These are phyloP conservation scores for Hippotragus niger DNA, from an alignment of 2,113 vertebrate genomes.

Conservation along the genomic window DNA sequence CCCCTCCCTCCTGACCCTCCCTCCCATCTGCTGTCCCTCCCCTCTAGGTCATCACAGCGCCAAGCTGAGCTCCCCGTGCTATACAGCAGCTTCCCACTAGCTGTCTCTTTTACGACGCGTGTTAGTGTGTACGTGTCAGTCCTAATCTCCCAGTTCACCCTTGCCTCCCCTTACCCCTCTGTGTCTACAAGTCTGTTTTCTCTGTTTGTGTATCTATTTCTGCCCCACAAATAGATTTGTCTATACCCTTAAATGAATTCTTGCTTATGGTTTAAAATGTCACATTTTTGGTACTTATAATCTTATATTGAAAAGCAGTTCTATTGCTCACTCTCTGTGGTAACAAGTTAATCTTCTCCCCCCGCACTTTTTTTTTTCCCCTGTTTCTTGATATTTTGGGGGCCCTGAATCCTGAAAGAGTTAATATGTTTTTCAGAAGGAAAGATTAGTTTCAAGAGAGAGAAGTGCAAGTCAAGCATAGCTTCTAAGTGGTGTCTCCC, in stretches of 20 bases:
- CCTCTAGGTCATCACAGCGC: neutral
- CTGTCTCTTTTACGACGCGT: rapidly evolving
- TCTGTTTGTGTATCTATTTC: neutral
- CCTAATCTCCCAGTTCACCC: neutral
- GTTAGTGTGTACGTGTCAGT: neutral
- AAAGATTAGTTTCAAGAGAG: neutral
- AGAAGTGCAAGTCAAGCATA: neutral
- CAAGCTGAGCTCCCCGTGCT: neutral
- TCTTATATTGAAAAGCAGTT: neutral
- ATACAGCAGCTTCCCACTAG: neutral
- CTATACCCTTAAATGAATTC: neutral
- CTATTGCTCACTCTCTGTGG: neutral
- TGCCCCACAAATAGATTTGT: neutral
- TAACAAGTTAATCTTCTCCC: neutral
- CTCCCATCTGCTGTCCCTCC: neutral
- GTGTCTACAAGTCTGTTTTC: neutral
- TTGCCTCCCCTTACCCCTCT: neutral
- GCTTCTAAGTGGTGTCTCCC: neutral
- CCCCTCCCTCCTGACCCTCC: neutral
- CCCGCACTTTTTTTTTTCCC: rapidly evolving
- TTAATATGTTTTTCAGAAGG: neutral
- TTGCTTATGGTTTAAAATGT: neutral
- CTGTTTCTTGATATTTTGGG: neutral
- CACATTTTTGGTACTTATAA: neutral
- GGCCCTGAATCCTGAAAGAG: neutral